Base-by-base conservation (phyloP, 2,797 vertebrate species). In the Lutjanus campechanus region DNA sequence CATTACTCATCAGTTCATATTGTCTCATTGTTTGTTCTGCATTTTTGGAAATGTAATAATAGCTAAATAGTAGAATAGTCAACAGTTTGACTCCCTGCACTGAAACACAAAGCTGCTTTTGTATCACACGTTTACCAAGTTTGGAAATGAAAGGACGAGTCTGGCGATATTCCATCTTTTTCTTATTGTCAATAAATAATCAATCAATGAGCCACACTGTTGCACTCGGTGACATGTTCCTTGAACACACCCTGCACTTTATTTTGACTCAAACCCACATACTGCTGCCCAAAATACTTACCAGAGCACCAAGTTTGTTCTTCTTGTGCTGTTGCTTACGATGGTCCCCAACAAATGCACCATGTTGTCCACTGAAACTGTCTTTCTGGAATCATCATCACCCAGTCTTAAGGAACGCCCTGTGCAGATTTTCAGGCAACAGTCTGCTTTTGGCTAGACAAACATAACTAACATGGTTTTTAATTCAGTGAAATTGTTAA, bases 291-390 rank as follows among this genome's bases (percentile, higher is more conserved):
- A 1, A 13, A 4, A 36, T 60, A 36, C 60, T 70, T 16, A 74
- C n/a, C 25, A 73, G 25, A 61, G 66, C 59, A 69, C 13, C 58
- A 67, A 75, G 60, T 72, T 46, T 77, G 53, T 56, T 78, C 10
- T 55, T 8, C 61, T 75, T 41, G 46, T 36, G 4, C 50, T 0
- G 44, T 44, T n/a, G 15, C 72, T 79, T 22, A 62, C 66, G 71
- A 78, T 63, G 54, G 55, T 76, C 47, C 9, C 66, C 8, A n/a
- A 25, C 11, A 63, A 62, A 47, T 49, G 66, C n/a, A 51, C 73
- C 0, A 9, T 60, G 64, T 68, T 51, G 29, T 69, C 25, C 25
- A 19, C 3, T 9, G 11, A 62, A 41, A 41, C 16, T 1, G 51
- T 16, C 22, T 56, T 11, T n/a, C 6, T n/a, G 60, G 8, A 7